phyloP scores from a whole-genome alignment of 2,113 vertebrate genomes.

The Tragelaphus buxtoni region DNA sequence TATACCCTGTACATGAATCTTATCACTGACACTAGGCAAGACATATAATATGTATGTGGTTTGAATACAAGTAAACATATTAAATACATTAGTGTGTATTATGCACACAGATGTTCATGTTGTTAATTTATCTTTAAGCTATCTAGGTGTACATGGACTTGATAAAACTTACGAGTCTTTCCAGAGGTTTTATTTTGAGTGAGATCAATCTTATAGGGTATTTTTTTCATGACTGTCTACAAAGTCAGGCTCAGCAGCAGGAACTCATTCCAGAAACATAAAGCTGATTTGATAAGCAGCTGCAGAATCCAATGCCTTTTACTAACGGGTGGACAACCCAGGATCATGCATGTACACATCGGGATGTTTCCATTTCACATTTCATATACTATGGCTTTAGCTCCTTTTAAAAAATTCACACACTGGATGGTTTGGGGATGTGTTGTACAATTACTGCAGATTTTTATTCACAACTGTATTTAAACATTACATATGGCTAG shows the following conservation, averaged over 20 bases:
- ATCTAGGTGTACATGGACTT: background rate
- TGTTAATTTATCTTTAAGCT: background rate
- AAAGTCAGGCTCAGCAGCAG: conserved; percentile 79
- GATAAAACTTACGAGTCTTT: conserved; percentile 36
- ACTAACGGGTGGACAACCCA: conserved; percentile 70
- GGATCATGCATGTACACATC: conserved; percentile 55
- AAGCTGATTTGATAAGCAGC: conserved; percentile 82
- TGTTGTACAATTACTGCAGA: conserved; percentile 58
- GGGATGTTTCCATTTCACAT: conserved; percentile 51
- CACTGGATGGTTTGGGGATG: conserved; percentile 29
- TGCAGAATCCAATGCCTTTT: conserved; percentile 71
- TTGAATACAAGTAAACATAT: conserved; percentile 28
- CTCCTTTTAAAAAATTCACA: conserved; percentile 42
- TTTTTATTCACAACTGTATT: conserved; percentile 58
- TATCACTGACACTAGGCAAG: background rate
- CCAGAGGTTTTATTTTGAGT: conserved; percentile 72
- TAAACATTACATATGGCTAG: conserved; percentile 36
- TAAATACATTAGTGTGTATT: background rate
- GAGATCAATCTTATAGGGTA: conserved; percentile 52
- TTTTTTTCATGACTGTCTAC: conserved; percentile 61
- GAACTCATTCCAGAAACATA: conserved; percentile 81
- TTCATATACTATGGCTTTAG: conserved; percentile 64
- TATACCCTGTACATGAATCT: background rate
- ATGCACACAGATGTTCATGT: background rate
- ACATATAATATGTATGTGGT: background rate